Percentiles rank a stretch among this genome's conserved stretches.
Evolutionary conservation across 2,113 vertebrate species (phyloP).

Genomic region (Scomber japonicus): DNA sequence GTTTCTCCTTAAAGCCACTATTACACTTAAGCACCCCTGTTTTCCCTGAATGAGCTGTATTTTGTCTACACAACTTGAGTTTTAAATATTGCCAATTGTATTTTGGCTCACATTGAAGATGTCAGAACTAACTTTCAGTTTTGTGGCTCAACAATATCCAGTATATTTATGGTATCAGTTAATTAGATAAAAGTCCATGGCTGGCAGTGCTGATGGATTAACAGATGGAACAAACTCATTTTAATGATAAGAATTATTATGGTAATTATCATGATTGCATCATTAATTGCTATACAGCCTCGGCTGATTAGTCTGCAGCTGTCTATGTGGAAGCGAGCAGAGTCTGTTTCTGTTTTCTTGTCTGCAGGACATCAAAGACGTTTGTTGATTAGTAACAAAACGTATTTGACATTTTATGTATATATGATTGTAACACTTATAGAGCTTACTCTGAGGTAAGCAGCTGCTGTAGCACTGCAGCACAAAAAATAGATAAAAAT

Average conservation of each 20-base stretch:
- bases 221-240: conserved; percentile 13
- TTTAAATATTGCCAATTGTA: not conserved
- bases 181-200: conserved; percentile 21
- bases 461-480: not conserved
- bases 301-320: conserved; percentile 19
- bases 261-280: conserved; percentile 27
- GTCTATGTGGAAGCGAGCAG: not conserved
- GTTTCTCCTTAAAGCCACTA: not conserved
- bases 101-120: not conserved
- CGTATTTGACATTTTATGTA: no score
- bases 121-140: no score
- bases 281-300: conserved; percentile 32
- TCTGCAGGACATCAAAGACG: not conserved
- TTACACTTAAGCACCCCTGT: not conserved
- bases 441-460: not conserved
- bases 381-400: no score
- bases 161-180: conserved; percentile 5
- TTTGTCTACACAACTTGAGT: not conserved
- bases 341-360: not conserved
- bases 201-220: conserved; percentile 19
- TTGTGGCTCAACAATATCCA: not conserved
- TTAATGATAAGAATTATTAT: conserved; percentile 27
- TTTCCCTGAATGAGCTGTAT: not conserved
- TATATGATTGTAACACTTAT: no score
- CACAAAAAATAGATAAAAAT: not conserved